These are phyloP conservation scores for Pogonus chalceus DNA, from an alignment of 1,140 invertebrate genomes.

Conservation along the genomic window DNA sequence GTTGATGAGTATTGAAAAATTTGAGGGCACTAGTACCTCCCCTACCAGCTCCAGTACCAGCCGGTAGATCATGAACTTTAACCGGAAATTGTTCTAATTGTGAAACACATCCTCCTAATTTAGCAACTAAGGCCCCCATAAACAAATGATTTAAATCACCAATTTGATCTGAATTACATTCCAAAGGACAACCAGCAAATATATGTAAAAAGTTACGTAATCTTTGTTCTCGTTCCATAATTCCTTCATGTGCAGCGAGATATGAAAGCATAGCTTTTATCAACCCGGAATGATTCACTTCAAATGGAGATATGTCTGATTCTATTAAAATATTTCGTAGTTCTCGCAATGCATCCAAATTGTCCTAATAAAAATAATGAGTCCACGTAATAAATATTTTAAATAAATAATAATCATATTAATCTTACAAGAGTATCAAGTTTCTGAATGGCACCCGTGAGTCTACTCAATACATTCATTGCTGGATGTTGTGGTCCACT, in stretches of 20 bases:
- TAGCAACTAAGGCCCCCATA: slow-evolving; percentile 74
- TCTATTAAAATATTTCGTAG: slow-evolving; percentile 79
- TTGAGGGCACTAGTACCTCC: slow-evolving; percentile 84
- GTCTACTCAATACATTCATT: slow-evolving; percentile 59
- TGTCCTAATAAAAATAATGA: neutral
- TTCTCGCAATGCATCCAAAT: slow-evolving; percentile 61
- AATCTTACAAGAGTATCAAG: slow-evolving; percentile 53
- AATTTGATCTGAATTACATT: slow-evolving; percentile 21
- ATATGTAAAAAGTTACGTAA: slow-evolving; percentile 84
- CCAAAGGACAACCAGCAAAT: slow-evolving; percentile 73
- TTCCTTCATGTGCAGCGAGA: slow-evolving; percentile 26
- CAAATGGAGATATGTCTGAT: slow-evolving; percentile 94
- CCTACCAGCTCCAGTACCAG: slow-evolving; percentile 62
- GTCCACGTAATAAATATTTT: slow-evolving; percentile 29
- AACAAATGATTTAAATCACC: slow-evolving; percentile 44
- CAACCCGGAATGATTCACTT: slow-evolving; percentile 93
- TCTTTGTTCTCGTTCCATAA: slow-evolving; percentile 62
- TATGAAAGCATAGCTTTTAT: slow-evolving; percentile 77
- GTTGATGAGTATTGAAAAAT: slow-evolving; percentile 98
- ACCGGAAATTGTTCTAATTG: slow-evolving; percentile 98
- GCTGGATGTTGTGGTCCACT: slow-evolving; percentile 49
- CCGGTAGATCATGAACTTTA: slow-evolving; percentile 86
- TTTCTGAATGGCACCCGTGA: slow-evolving; percentile 63
- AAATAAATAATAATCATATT: slow-evolving; percentile 16
- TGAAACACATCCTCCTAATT: slow-evolving; percentile 91